These are phyloP conservation scores for Microctenopoma stevenorrisi DNA, from an alignment of 2,797 vertebrate genomes.

Conservation along the genomic window DNA sequence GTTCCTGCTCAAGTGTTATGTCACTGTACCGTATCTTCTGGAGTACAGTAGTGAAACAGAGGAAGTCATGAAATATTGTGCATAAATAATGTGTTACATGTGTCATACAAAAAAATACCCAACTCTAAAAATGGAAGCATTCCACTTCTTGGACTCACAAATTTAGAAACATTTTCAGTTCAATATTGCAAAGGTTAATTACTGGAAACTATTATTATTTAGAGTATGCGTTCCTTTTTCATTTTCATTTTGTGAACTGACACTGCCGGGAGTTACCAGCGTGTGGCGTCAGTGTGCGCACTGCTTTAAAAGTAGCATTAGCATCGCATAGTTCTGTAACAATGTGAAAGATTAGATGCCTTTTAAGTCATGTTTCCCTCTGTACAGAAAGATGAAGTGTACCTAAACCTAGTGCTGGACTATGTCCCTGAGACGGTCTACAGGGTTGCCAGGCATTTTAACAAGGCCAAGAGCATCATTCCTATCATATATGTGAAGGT, in stretches of 20 bases:
- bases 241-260: neutral
- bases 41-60: neutral
- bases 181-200: constrained; percentile 10
- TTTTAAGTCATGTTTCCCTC: neutral
- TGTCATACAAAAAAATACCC: neutral
- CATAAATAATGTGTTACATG: neutral
- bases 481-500: constrained; percentile 94
- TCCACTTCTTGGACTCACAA: constrained; percentile 15
- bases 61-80: neutral
- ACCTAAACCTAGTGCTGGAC: constrained; percentile 93
- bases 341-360: neutral
- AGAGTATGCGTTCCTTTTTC: neutral
- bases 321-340: neutral
- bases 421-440: constrained; percentile 94
- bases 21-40: neutral
- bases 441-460: constrained; percentile 93
- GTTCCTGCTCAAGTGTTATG: neutral
- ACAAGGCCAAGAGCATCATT: constrained; percentile 93
- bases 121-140: constrained; percentile 9
- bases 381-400: constrained; percentile 91
- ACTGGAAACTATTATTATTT: constrained; percentile 2
- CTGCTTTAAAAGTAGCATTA: neutral
- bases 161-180: constrained; percentile 22
- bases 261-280: neutral
- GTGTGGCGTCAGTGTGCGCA: too few relatives aligned